Base-by-base conservation (phyloP, 2,797 vertebrate species). In the Cuculus canorus region DNA sequence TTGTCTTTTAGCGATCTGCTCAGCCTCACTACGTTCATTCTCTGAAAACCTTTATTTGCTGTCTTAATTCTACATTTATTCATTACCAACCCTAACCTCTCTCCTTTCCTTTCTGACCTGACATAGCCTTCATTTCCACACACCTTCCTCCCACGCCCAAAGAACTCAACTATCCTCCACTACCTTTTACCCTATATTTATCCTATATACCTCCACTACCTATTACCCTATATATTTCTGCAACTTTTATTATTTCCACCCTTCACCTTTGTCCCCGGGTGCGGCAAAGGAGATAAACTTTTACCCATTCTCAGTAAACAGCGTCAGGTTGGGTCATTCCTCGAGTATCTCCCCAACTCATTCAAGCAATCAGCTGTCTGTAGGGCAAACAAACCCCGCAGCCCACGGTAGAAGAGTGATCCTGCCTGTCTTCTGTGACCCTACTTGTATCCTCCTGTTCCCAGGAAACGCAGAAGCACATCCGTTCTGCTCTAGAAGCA, bases 261-360 rank as follows among this genome's bases (percentile, higher is more conserved):
- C 68, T 84, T 95, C 90, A 94, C 72, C 91, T 96, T 95, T 85
- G 88, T 63, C 24, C 75, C 56, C 71, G 73, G 47, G 66, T 84
- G 71, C 22, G 90, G 68, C 35, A 30, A 78, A 82, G 33, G 8
- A 73, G 37, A 83, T 82, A 68, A 94, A 90, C 65, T 90, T 96
- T 71, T 61, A 85, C 13, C 52, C 59, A 13, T 57, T 59, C 64
- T 64, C 86, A 86, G 50, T 16, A 52, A 71, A 37, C 60, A 52
- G 1, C 0, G 0, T 71, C 63, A 53, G 43, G n/a, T 0, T 53
- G 41, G 9, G 32, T 48, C 52, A 35, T 23, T 78, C 24, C 32
- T 88, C 1, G 0, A 53, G 18, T 11, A 7, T 45, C 22, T 76
- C 66, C 41, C 48, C 61, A 75, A 54, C 37, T 84, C 45, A 28